Base-by-base conservation (phyloP, 1,140 invertebrate species). In the Anoplophora glabripennis region DNA sequence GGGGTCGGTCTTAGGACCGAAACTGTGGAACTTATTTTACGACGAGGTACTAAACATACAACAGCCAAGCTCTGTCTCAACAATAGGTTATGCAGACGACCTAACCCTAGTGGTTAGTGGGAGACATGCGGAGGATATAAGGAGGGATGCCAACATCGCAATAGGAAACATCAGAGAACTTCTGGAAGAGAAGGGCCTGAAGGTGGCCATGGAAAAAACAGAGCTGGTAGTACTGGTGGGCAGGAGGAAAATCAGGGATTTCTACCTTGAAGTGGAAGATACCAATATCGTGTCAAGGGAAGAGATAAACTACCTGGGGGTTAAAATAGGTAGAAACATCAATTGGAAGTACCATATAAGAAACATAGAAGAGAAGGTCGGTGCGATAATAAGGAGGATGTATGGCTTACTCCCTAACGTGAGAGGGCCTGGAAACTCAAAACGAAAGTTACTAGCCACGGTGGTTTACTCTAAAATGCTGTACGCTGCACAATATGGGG, bases 1-100 rank as follows among this genome's bases (percentile, higher is more conserved):
- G 57, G 77, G 77, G 0, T 80, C 76, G 0, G 70, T 78, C 0
- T 51, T 78, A 0, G 77, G 77, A 0, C 73, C 77, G 0, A 38
- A 59, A 0, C 51, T 76, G 0, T 79, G 77, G 75, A 78, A 77
- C 41, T 5, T 78, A 0, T 54, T 77, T 0, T 71, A 79, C 14
- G 72, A 78, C 37, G 66, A 66, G 4, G 42, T 76, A 4, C 44
- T 78, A 11, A 33, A 40, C 3, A 52, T 76, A 1, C 64, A 67
- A 17, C 18, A 57, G 0, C 58, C 65, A 0, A 10, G 18, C 11
- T 70, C 63, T 1, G 52, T 34, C 0, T 34, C n/a, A 10, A 7
- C 35, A 7, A 21, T 58, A 0, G 47, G 36, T 9, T 62, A 28
- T 33, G 60, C 54, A 4, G 49, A 63, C 36, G 49, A 59, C 48